A percentile compares a stretch with the other conserved stretches of the same genome.
phyloP scores from a whole-genome alignment of 2,888 invertebrate species.

The Spilosoma lubricipeda region DNA sequence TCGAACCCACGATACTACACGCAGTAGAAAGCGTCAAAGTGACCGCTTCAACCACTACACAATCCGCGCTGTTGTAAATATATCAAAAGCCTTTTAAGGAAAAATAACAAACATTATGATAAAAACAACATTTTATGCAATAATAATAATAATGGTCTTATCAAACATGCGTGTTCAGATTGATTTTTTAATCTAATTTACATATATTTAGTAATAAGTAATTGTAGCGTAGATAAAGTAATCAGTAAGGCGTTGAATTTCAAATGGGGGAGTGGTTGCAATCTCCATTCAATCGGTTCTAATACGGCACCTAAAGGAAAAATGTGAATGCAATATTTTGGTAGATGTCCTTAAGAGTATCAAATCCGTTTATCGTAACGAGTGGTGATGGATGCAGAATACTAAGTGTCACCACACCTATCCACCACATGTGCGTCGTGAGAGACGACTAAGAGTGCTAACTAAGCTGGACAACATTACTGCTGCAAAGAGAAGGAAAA shows the following conservation, averaged over 20 bases:
- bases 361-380: too few species aligned
- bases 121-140: not conserved
- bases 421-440: too few species aligned
- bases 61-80: not conserved
- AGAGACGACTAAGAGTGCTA: too few species aligned
- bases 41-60: too few species aligned
- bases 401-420: too few species aligned
- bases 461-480: too few species aligned
- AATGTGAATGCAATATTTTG: too few species aligned
- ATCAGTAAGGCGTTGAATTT: not conserved
- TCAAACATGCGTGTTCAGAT: not conserved
- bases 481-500: too few species aligned
- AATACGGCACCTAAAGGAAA: too few species aligned
- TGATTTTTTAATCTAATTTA: not conserved
- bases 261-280: not conserved
- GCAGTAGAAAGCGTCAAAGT: not conserved
- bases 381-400: too few species aligned
- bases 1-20: too few species aligned
- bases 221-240: not conserved
- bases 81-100: not conserved
- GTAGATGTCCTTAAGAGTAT: too few species aligned
- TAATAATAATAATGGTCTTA: not conserved
- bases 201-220: not conserved
- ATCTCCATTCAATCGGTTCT: not conserved
- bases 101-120: not conserved